Percentiles rank a stretch among this genome's conserved stretches.
Evolutionary conservation across 1,140 invertebrate species (phyloP).

Genomic region (Scaptomyza graminum): DNA sequence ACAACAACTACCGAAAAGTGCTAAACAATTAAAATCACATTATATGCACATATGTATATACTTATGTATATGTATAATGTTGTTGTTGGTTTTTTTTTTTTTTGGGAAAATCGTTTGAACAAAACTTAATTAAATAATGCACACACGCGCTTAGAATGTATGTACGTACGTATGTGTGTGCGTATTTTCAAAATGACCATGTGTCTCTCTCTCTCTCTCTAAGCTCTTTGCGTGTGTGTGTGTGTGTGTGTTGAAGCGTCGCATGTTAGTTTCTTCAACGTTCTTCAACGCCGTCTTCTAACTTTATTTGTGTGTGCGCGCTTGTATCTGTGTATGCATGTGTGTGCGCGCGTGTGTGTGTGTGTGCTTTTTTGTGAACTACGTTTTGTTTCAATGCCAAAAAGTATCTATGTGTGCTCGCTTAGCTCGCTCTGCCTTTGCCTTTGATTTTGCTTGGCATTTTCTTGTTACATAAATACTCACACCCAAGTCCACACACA

Average conservation of each 20-base stretch:
- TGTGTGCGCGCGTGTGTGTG: constrained; percentile 28
- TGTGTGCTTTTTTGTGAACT: constrained; percentile 76
- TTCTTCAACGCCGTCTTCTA: constrained; percentile 64
- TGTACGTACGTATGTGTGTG: neutral
- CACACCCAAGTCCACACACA: constrained; percentile 24
- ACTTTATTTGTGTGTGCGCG: constrained; percentile 31
- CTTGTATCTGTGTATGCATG: constrained; percentile 5
- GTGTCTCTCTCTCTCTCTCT: constrained; percentile 54
- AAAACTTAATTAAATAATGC: constrained; percentile 45
- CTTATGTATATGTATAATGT: neutral
- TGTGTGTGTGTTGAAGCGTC: constrained; percentile 33
- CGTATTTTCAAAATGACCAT: constrained; percentile 18
- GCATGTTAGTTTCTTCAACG: constrained; percentile 60
- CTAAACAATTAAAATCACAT: constrained; percentile 27
- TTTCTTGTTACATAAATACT: constrained; percentile 79
- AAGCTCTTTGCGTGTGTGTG: constrained; percentile 36
- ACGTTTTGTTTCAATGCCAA: constrained; percentile 82
- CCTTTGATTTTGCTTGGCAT: constrained; percentile 45
- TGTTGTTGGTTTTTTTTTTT: constrained; percentile 22
- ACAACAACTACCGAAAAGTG: constrained; percentile 25
- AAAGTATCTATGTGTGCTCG: constrained; percentile 75
- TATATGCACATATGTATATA: neutral
- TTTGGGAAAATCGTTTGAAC: constrained; percentile 8
- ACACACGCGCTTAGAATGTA: constrained; percentile 33
- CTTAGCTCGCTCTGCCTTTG: constrained; percentile 22